Conservation (phyloP, 1,140 invertebrate genomes). For the Papilio dardanus region DNA sequence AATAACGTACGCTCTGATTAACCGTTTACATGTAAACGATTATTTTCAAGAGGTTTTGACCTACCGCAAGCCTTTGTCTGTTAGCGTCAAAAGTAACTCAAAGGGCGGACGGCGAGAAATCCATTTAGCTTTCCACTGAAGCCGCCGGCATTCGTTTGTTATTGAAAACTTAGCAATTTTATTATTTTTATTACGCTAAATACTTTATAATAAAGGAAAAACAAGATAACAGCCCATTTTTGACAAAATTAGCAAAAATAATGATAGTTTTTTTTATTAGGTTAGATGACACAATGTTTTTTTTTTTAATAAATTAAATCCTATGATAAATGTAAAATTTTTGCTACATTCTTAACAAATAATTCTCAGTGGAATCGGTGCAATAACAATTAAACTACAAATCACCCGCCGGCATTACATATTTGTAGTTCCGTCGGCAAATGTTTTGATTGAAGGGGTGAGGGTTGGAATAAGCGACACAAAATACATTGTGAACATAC, state of each 20-base stretch:
- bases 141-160: not conserved
- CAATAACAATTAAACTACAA: not conserved
- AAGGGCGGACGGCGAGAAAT: not conserved
- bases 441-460: not conserved
- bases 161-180: not conserved
- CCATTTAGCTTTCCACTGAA: not conserved
- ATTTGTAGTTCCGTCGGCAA: constrained; percentile 1
- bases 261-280: too few species aligned
- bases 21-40: not conserved
- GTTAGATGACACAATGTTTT: too few species aligned
- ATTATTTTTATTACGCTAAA: too few species aligned
- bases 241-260: too few species aligned
- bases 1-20: not conserved
- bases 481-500: not conserved
- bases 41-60: not conserved
- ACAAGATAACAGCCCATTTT: too few species aligned
- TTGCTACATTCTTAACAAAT: not conserved
- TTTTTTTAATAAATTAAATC: too few species aligned
- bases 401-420: not conserved
- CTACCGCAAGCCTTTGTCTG: not conserved
- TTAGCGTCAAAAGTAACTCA: not conserved
- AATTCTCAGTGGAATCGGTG: not conserved
- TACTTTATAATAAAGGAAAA: too few species aligned
- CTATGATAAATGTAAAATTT: not conserved
- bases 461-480: not conserved